These are phyloP conservation scores for Tachypleus tridentatus DNA, from an alignment of 1,140 invertebrate genomes.

Conservation along the genomic window DNA sequence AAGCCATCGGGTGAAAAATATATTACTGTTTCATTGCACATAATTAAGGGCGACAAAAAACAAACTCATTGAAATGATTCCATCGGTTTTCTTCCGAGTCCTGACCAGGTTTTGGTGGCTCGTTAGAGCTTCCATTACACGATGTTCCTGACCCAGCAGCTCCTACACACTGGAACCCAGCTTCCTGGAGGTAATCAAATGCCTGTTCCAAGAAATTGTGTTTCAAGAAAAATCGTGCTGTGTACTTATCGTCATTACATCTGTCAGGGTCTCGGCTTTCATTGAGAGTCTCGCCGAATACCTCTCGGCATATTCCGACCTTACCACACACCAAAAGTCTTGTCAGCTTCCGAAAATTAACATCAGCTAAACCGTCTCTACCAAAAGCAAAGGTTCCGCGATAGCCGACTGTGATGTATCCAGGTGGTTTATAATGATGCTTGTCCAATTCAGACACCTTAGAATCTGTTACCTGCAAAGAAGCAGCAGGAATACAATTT, in stretches of 20 bases:
- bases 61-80: slow-evolving; percentile 98
- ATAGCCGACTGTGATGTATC: slow-evolving; percentile 92
- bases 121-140: slow-evolving; percentile 44
- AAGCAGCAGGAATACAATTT: slow-evolving; percentile 13
- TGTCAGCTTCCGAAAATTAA: slow-evolving; percentile 93
- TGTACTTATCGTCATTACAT: slow-evolving; percentile 87
- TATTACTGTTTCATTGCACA: not conserved
- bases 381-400: slow-evolving; percentile 98
- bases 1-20: no score
- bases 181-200: slow-evolving; percentile 90
- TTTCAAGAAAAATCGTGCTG: slow-evolving; percentile 91
- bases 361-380: slow-evolving; percentile 88
- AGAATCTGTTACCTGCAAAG: slow-evolving; percentile 15
- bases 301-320: slow-evolving; percentile 72
- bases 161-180: slow-evolving; percentile 56
- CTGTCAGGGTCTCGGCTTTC: slow-evolving; percentile 88
- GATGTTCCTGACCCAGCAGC: slow-evolving; percentile 87
- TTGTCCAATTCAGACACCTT: slow-evolving; percentile 9
- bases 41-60: slow-evolving; percentile 50
- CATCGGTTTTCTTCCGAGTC: slow-evolving; percentile 92
- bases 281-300: slow-evolving; percentile 92
- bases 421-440: slow-evolving; percentile 23
- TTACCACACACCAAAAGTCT: slow-evolving; percentile 89
- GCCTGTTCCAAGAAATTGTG: slow-evolving; percentile 95
- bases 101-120: slow-evolving; percentile 78